phyloP scores from a whole-genome alignment of 2,888 invertebrate species.

The Drosophila rellima region DNA sequence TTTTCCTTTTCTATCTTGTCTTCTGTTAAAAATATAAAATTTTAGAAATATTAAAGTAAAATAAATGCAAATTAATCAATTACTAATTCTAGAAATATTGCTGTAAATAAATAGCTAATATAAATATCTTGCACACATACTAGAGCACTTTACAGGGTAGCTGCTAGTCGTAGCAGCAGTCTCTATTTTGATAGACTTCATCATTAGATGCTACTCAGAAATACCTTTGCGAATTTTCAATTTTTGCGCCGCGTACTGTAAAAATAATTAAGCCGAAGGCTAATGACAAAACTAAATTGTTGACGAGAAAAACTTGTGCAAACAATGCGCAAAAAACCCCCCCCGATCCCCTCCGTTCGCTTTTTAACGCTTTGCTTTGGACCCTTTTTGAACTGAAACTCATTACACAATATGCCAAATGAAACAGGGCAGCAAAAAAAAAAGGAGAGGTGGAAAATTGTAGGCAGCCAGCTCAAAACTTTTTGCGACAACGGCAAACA shows the following conservation, averaged over 20 bases:
- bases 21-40: too few species aligned
- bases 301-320: conserved; percentile 43
- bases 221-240: conserved; percentile 37
- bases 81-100: too few species aligned
- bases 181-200: neutral
- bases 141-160: conserved; percentile 1
- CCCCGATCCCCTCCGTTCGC: neutral
- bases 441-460: neutral
- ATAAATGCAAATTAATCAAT: too few species aligned
- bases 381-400: conserved; percentile 21
- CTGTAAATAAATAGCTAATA: too few species aligned
- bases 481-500: conserved; percentile 55
- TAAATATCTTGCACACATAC: neutral
- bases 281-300: conserved; percentile 55
- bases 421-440: neutral
- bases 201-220: conserved; percentile 22
- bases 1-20: too few species aligned
- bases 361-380: neutral
- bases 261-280: conserved; percentile 56
- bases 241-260: conserved; percentile 20
- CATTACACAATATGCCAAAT: conserved; percentile 49
- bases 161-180: neutral
- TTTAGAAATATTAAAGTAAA: too few species aligned
- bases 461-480: conserved; percentile 10
- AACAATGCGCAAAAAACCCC: conserved; percentile 30